Evolutionary conservation across 2,888 invertebrate genomes (phyloP).

Genomic region (Adineta ricciae): DNA sequence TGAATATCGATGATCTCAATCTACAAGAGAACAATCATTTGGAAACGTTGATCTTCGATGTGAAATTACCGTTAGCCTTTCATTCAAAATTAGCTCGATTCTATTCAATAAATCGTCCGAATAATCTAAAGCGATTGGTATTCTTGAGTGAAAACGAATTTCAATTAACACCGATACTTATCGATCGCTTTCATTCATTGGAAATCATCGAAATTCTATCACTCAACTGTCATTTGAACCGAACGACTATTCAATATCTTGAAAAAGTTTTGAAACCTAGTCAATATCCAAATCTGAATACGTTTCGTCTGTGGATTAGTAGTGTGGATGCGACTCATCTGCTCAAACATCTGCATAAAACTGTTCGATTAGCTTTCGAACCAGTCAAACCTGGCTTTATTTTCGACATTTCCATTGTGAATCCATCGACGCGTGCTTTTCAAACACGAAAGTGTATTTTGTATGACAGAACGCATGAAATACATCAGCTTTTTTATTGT

Average conservation of each 20-base stretch:
- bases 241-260: background rate
- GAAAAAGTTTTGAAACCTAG: background rate
- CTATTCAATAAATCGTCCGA: background rate
- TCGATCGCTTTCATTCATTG: background rate
- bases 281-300: background rate
- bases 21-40: background rate
- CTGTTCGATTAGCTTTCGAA: background rate
- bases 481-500: background rate
- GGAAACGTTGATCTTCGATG: background rate
- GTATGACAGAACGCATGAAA: background rate
- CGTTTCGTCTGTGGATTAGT: background rate
- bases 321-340: background rate
- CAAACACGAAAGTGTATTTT: background rate
- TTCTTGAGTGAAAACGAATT: background rate
- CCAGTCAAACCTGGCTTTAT: background rate
- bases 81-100: background rate
- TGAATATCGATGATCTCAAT: background rate
- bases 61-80: background rate
- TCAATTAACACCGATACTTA: background rate
- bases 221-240: background rate
- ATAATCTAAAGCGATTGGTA: background rate
- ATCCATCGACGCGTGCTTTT: background rate
- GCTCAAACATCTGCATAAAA: background rate
- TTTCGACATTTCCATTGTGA: background rate
- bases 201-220: constrained; percentile 6